Base-by-base conservation (phyloP, 2,113 vertebrate genomes). In the Bubalus kerabau region DNA sequence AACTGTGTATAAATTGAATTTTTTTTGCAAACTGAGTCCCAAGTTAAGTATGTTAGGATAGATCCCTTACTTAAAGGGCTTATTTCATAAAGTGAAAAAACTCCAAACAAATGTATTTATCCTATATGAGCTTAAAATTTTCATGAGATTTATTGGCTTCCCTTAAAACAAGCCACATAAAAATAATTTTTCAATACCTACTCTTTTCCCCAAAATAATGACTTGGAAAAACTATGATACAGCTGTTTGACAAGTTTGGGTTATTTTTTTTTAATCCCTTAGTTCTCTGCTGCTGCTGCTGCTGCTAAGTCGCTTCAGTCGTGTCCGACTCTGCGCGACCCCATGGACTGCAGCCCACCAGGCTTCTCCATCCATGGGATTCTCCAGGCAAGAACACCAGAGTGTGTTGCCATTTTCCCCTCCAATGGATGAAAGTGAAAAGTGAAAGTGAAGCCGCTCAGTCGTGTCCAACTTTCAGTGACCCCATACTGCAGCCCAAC, bases 1-100 rank as follows among this genome's bases (percentile, higher is more conserved):
- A 94, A 96, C 26, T 88, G 32, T 28, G 2, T 62, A 80, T 94
- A 91, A 92, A 94, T 4, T 62, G 2, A 87, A 57, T 40, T 40
- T 87, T 94, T 90, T 96, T 67, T 95, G 60, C 17, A 93, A 95
- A 94, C 1, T 26, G 19, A 96, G 81, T 85, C 57, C 87, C 15
- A 64, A 17, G 11, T 67, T 88, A 92, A 92, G 93, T 50, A 60
- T 9, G 46, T 9, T 48, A 89, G 11, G 15, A 54, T n/a, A 74
- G 60, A 3, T 60, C 32, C 50, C 9, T 23, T 56, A 93, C n/a
- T 83, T 94, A 86, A 74, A 94, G 3, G 30, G 23, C 62, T 40
- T 87, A 57, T 87, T 93, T 67, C 56, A 56, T 60, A 67, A 96
- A 90, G 80, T 64, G 10, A 87, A 95, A 81, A 89, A 82, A 17